phyloP scores from a whole-genome alignment of 2,888 invertebrate genomes.

The Apamea monoglypha region DNA sequence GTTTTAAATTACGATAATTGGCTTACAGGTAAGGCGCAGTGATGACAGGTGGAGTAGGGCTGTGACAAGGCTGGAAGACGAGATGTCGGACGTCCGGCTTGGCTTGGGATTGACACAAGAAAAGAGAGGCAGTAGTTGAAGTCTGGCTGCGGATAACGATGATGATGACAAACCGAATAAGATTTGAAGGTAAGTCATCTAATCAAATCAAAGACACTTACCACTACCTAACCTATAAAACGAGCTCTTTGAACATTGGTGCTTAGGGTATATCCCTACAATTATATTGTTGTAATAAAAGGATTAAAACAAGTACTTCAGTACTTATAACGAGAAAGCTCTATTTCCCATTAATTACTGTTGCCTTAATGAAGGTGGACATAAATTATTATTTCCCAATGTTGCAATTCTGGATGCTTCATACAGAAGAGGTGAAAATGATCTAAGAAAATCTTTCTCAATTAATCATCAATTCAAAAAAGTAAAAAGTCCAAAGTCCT shows the following conservation, averaged over 20 bases:
- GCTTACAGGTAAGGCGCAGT: neutral
- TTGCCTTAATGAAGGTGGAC: no score
- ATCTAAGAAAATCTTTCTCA: neutral
- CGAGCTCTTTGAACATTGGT: neutral
- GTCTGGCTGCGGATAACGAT: no score
- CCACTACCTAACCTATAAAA: neutral
- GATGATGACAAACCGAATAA: neutral
- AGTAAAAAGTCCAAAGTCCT: neutral
- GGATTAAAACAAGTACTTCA: neutral
- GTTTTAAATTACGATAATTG: no score
- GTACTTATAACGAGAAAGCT: neutral
- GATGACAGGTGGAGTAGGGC: neutral
- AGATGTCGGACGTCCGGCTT: no score
- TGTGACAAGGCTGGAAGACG: no score
- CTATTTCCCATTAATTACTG: neutral
- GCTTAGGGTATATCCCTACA: neutral
- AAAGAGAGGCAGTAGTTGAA: no score
- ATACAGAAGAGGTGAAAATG: neutral
- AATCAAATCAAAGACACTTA: neutral
- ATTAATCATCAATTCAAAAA: neutral
- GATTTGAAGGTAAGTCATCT: neutral
- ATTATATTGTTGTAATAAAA: neutral
- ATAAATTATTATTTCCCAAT: neutral
- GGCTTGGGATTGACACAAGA: no score
- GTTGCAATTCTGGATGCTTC: neutral